Conservation (phyloP, 2,888 invertebrate genomes). For the Cerceris ruficornis region DNA sequence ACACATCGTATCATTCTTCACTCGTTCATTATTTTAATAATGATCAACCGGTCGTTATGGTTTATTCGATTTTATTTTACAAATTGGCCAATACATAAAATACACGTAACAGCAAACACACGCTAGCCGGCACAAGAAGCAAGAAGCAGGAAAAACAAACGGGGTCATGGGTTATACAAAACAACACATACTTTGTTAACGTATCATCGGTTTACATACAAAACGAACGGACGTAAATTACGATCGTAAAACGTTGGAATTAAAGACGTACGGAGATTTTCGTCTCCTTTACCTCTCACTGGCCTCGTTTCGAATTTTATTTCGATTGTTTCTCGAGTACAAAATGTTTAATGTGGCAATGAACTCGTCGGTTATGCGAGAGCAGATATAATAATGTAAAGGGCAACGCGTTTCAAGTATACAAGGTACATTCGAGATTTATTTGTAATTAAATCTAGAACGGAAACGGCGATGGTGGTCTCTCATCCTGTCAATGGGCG, state of each 20-base stretch:
- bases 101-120: not conserved
- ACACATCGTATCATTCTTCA: too few species aligned
- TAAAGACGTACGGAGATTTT: constrained; percentile 11
- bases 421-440: not conserved
- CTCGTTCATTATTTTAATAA: too few species aligned
- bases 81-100: too few species aligned
- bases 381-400: not conserved
- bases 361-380: not conserved
- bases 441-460: constrained; percentile 30
- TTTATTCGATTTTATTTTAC: too few species aligned
- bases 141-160: constrained; percentile 7
- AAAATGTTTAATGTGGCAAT: not conserved
- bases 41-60: too few species aligned
- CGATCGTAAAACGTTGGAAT: not conserved
- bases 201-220: constrained; percentile 36
- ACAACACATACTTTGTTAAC: constrained; percentile 21
- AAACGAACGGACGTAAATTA: constrained; percentile 18
- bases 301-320: not conserved
- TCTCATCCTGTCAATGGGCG: constrained; percentile 8
- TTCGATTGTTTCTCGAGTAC: not conserved
- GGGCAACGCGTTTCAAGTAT: constrained; percentile 7
- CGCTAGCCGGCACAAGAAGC: not conserved
- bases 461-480: constrained; percentile 15
- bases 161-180: not conserved
- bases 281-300: not conserved